Evolutionary conservation across 1,140 invertebrate genomes (phyloP).

Genomic region (Ceratina calcarata): DNA sequence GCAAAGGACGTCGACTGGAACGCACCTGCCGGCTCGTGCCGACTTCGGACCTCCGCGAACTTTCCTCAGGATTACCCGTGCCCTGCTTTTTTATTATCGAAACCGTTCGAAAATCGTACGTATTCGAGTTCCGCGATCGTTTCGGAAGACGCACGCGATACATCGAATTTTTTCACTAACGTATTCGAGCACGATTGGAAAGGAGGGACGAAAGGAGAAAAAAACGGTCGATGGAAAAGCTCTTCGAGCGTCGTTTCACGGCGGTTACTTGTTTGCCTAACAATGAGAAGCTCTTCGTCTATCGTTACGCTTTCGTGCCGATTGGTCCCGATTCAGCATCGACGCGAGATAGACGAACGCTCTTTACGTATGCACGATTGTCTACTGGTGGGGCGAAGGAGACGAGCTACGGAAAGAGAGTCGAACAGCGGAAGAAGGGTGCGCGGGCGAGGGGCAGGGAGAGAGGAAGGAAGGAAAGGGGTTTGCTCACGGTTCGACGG

Average conservation of each 20-base stretch:
- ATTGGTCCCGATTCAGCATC: constrained; percentile 46
- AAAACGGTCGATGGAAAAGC: constrained; percentile 67
- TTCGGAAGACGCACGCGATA: not conserved
- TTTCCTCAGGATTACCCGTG: not conserved
- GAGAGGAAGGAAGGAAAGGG: constrained; percentile 50
- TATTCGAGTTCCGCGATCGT: too few relatives aligned
- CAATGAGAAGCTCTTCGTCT: constrained; percentile 60
- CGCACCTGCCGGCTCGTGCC: constrained; percentile 57
- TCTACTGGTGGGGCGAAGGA: constrained; percentile 31
- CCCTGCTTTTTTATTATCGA: not conserved
- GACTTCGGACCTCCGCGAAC: not conserved
- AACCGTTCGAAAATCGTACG: too few relatives aligned
- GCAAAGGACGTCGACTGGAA: constrained; percentile 62
- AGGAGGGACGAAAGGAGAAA: constrained; percentile 14
- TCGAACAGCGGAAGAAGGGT: not conserved
- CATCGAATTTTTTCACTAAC: not conserved
- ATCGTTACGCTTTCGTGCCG: constrained; percentile 32
- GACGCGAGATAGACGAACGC: constrained; percentile 49
- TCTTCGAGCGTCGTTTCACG: constrained; percentile 39
- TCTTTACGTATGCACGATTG: constrained; percentile 68
- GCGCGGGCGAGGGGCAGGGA: not conserved
- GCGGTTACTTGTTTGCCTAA: constrained; percentile 72
- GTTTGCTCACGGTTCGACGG: constrained; percentile 57
- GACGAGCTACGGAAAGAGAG: constrained; percentile 3
- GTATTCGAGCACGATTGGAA: not conserved